Percentiles rank a stretch among this genome's conserved stretches.
phyloP scores from a whole-genome alignment of 2,888 invertebrate species.

The Aporophyla lueneburgensis region DNA sequence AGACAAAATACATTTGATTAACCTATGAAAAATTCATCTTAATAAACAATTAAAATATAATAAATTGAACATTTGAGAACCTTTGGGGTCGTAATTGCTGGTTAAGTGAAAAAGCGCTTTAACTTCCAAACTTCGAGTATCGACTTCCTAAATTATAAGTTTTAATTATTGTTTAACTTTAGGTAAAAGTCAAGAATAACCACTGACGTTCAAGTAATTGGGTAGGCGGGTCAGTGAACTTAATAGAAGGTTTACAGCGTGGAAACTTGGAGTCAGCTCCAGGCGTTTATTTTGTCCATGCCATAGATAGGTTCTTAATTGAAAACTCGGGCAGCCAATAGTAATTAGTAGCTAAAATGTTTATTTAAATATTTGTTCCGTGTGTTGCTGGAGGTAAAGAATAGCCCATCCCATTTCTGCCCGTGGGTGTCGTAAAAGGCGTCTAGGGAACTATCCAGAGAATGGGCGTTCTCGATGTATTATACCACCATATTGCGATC shows the following conservation, averaged over 20 bases:
- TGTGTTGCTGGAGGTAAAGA: too few species aligned
- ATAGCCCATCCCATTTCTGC: too few species aligned
- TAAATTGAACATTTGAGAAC: slow-evolving; percentile 15
- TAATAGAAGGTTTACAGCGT: neutral
- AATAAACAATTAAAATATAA: slow-evolving; percentile 39
- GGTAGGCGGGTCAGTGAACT: slow-evolving; percentile 1
- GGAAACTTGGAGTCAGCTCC: neutral
- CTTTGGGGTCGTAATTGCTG: slow-evolving; percentile 20
- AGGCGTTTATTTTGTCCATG: neutral
- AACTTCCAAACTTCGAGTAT: slow-evolving; percentile 30
- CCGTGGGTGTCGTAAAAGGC: too few species aligned
- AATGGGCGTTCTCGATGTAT: too few species aligned
- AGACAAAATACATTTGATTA: too few species aligned
- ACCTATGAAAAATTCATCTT: neutral
- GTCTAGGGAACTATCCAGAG: too few species aligned
- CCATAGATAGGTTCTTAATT: neutral
- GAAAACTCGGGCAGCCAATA: neutral
- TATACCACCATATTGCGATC: too few species aligned
- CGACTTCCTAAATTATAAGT: slow-evolving; percentile 41
- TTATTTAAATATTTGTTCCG: too few species aligned
- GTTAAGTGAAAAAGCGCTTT: slow-evolving; percentile 35
- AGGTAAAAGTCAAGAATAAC: slow-evolving; percentile 17
- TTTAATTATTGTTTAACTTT: slow-evolving; percentile 26
- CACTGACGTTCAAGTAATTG: slow-evolving; percentile 4
- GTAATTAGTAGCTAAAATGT: neutral